Conservation (phyloP, 2,888 invertebrate species). For the Megastigmus dorsalis region DNA sequence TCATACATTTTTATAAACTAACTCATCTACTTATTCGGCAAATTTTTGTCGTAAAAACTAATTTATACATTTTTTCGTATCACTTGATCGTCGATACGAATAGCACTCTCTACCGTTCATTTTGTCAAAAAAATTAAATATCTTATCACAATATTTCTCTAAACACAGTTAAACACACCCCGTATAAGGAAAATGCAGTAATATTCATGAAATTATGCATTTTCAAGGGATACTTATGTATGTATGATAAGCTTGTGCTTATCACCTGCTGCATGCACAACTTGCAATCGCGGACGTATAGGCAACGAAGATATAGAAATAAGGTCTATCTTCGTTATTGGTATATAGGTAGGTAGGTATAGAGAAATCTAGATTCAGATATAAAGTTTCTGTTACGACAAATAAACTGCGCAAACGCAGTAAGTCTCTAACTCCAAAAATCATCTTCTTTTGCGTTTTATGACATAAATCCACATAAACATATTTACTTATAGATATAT, state of each 20-base stretch:
- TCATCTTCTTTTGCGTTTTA: too few relatives aligned
- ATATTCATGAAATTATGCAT: constrained; percentile 19
- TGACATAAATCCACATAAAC: too few relatives aligned
- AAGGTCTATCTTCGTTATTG: too few relatives aligned
- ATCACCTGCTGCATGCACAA: neutral
- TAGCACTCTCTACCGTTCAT: neutral
- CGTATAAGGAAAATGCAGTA: neutral
- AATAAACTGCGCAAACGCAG: constrained; percentile 22
- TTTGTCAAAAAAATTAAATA: constrained; percentile 10
- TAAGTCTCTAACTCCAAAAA: too few relatives aligned
- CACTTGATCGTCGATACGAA: neutral
- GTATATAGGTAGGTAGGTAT: too few relatives aligned
- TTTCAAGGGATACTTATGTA: constrained; percentile 6
- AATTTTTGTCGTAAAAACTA: constrained; percentile 15
- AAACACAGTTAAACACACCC: neutral
- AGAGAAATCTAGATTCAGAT: too few relatives aligned
- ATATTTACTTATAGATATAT: too few relatives aligned
- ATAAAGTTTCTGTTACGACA: neutral
- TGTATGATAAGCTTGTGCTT: neutral
- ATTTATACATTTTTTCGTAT: constrained; percentile 19
- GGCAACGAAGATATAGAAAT: too few relatives aligned
- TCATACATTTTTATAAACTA: constrained; percentile 53
- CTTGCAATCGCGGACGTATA: too few relatives aligned
- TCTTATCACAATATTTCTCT: constrained; percentile 30
- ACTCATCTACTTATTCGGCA: constrained; percentile 31